Conservation (phyloP, 2,888 invertebrate genomes). For the Monoplex corrugatus region DNA sequence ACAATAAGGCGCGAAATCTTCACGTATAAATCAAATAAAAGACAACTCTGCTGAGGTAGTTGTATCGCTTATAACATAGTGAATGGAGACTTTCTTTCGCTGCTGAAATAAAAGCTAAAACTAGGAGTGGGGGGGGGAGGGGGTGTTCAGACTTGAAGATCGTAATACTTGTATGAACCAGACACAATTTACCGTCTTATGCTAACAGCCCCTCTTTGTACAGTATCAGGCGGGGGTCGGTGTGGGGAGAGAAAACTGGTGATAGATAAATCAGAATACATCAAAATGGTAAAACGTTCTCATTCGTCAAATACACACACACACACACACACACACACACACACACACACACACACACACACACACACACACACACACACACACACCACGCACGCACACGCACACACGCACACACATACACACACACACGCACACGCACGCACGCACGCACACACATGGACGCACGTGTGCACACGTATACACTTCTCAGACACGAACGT, state of each 20-base stretch:
- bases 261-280: not conserved
- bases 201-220: too few relatives aligned
- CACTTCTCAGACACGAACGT: too few relatives aligned
- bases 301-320: not conserved
- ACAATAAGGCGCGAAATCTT: too few relatives aligned
- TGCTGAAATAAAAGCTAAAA: too few relatives aligned
- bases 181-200: too few relatives aligned
- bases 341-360: slow-evolving; percentile 1
- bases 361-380: slow-evolving; percentile 1
- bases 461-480: not conserved
- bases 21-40: too few relatives aligned
- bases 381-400: not conserved
- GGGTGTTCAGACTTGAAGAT: not conserved
- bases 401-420: too few relatives aligned
- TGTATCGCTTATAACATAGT: too few relatives aligned
- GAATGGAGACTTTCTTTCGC: too few relatives aligned
- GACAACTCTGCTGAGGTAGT: too few relatives aligned
- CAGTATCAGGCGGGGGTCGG: too few relatives aligned
- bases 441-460: not conserved
- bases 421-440: too few relatives aligned
- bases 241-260: not conserved
- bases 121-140: not conserved
- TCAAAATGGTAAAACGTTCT: not conserved
- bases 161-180: not conserved
- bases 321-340: not conserved